phyloP scores from a whole-genome alignment of 2,888 invertebrate genomes.

The Homarus gammarus region DNA sequence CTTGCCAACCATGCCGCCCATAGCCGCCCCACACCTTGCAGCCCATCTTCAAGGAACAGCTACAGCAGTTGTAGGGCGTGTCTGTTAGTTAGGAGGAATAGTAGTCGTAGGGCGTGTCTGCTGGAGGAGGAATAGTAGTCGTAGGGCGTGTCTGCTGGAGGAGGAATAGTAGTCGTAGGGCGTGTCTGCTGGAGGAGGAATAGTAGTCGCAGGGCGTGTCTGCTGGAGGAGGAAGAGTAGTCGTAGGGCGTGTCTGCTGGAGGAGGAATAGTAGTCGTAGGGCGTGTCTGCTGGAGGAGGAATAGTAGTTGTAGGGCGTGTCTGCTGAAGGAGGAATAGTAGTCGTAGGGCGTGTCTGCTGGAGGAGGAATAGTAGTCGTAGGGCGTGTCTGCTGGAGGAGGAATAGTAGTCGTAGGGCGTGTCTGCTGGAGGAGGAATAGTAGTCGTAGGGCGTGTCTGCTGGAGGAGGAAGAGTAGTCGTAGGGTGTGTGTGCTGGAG shows the following conservation, averaged over 20 bases:
- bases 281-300: neutral
- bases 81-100: neutral
- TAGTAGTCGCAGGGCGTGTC: too few species aligned
- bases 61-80: neutral
- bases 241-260: neutral
- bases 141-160: too few species aligned
- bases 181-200: neutral
- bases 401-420: neutral
- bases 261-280: neutral
- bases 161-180: neutral
- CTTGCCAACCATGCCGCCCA: neutral
- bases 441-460: neutral
- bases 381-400: neutral
- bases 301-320: neutral
- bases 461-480: neutral
- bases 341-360: neutral
- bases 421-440: neutral
- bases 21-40: neutral
- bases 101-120: neutral
- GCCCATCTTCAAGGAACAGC: neutral
- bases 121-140: too few species aligned
- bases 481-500: too few species aligned
- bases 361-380: neutral
- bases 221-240: neutral
- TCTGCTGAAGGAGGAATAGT: neutral